Percentiles rank a stretch among this genome's conserved stretches.
phyloP scores from a whole-genome alignment of 1,140 invertebrate species.

The Zaprionus inermis region DNA sequence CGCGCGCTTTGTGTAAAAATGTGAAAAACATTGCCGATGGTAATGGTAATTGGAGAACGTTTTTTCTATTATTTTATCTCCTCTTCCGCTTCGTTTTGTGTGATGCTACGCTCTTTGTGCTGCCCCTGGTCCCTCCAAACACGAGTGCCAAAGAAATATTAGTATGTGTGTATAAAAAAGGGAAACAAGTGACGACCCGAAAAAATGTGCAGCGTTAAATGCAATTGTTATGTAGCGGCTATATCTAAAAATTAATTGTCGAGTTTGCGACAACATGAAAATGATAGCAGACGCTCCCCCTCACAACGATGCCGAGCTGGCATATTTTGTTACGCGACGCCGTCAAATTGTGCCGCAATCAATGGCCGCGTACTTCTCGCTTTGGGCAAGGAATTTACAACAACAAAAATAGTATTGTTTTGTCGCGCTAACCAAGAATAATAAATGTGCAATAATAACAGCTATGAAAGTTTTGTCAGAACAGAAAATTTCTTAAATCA shows the following conservation, averaged over 20 bases:
- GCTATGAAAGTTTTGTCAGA: not conserved
- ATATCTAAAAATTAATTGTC: constrained; percentile 43
- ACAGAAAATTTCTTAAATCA: constrained; percentile 1
- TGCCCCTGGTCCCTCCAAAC: constrained; percentile 53
- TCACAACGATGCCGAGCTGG: constrained; percentile 75
- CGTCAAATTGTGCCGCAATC: constrained; percentile 58
- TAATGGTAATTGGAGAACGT: constrained; percentile 82
- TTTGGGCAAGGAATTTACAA: constrained; percentile 73
- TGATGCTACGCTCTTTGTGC: constrained; percentile 69
- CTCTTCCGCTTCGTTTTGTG: constrained; percentile 77
- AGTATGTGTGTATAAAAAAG: constrained; percentile 48
- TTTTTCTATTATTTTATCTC: constrained; percentile 81
- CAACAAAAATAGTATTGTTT: constrained; percentile 70
- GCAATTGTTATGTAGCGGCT: constrained; percentile 7
- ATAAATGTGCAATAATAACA: constrained; percentile 34
- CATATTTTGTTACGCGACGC: constrained; percentile 76
- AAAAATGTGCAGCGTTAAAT: constrained; percentile 11
- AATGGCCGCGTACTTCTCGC: constrained; percentile 60
- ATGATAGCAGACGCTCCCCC: constrained; percentile 75
- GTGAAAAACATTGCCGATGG: constrained; percentile 65
- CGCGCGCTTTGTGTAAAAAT: constrained; percentile 53
- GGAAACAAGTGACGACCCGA: constrained; percentile 17
- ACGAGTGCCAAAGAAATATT: constrained; percentile 37
- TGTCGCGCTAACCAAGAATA: constrained; percentile 35
- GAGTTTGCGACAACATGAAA: constrained; percentile 60